These are phyloP conservation scores for Luscinia megarhynchos DNA, from an alignment of 2,797 vertebrate species.

Conservation along the genomic window DNA sequence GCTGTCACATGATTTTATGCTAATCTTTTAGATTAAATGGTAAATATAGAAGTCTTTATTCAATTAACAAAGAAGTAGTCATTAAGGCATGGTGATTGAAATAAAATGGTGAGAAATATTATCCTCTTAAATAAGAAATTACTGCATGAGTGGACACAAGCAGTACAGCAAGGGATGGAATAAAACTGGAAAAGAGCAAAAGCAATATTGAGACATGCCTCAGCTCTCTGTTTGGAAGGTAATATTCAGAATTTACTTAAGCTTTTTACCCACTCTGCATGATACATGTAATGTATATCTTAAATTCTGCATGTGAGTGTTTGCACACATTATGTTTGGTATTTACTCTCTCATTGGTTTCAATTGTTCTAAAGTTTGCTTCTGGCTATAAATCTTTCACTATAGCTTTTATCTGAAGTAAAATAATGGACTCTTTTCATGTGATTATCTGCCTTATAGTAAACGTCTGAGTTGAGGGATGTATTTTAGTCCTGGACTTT, in stretches of 20 bases:
- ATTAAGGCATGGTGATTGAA: not conserved
- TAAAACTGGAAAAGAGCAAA: not conserved
- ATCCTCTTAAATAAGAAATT: not conserved
- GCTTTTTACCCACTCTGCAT: not conserved
- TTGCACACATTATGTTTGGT: not conserved
- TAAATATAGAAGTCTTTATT: constrained; percentile 48
- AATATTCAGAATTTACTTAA: not conserved
- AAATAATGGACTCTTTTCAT: not conserved
- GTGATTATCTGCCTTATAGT: not conserved
- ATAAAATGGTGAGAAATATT: not conserved
- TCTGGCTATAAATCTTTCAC: not conserved
- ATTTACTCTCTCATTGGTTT: not conserved
- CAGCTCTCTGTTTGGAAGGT: not conserved
- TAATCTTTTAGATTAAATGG: constrained; percentile 54
- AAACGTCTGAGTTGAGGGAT: not conserved
- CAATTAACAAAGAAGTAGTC: constrained; percentile 36
- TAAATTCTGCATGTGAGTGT: not conserved
- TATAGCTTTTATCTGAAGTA: not conserved
- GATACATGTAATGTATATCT: not conserved
- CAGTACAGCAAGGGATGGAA: not conserved
- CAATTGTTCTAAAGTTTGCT: not conserved
- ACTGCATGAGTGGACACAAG: not conserved
- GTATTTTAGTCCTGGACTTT: not conserved
- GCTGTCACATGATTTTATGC: constrained; percentile 33
- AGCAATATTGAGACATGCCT: not conserved